Conservation (phyloP, 2,888 invertebrate genomes). For the Schizaphis graminum region DNA sequence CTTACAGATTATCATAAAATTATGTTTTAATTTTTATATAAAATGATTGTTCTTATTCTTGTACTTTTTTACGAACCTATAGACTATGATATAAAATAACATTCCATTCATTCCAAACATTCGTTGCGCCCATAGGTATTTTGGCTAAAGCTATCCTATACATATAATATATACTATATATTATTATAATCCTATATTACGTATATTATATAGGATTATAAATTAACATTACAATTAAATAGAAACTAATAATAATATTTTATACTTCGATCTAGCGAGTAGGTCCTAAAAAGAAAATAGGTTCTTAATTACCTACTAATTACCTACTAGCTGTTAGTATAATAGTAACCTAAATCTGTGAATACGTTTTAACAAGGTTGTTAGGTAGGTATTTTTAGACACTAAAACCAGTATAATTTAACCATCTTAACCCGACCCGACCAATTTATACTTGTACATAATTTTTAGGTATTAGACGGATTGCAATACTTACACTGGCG, state of each 20-base stretch:
- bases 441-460: neutral
- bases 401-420: neutral
- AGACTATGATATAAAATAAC: neutral
- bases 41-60: neutral
- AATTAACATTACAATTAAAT: neutral
- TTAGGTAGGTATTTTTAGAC: neutral
- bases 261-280: neutral
- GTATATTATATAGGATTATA: neutral
- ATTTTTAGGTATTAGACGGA: conserved; percentile 80
- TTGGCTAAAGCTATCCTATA: neutral
- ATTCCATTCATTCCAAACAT: too few species aligned
- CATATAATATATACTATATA: too few species aligned
- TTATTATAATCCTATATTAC: too few species aligned
- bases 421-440: neutral
- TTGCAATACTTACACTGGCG: conserved; percentile 96
- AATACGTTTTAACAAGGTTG: too few species aligned
- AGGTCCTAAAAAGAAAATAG: neutral
- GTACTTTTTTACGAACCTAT: too few species aligned
- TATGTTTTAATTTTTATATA: neutral
- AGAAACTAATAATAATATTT: neutral
- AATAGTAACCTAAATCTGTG: too few species aligned
- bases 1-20: neutral
- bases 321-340: too few species aligned
- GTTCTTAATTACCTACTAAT: neutral
- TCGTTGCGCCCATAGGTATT: neutral